Percentiles rank a stretch among this genome's conserved stretches.
Evolutionary conservation across 2,888 invertebrate genomes (phyloP).

Genomic region (Kryphioiulus occultus): DNA sequence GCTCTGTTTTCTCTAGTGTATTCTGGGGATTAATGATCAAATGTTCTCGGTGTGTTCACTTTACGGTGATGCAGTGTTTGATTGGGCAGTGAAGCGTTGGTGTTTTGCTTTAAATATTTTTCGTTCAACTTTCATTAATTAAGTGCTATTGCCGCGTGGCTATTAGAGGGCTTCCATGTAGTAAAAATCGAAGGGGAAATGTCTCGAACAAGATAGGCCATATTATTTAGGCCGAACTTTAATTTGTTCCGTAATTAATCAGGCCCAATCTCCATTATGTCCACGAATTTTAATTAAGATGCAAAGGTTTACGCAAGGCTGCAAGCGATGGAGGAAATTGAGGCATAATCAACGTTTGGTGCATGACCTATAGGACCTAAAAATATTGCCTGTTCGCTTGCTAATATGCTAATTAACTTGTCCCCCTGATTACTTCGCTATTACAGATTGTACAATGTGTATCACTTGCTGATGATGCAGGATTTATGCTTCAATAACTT

Average conservation of each 20-base stretch:
- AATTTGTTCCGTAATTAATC: constrained; percentile 24
- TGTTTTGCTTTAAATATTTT: not conserved
- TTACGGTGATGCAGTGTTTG: not conserved
- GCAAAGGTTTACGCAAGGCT: not conserved
- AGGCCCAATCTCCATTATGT: not conserved
- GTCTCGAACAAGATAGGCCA: not conserved
- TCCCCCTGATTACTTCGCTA: not conserved
- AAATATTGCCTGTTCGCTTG: not conserved
- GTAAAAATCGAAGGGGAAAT: not conserved
- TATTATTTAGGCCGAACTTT: not conserved
- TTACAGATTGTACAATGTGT: not conserved
- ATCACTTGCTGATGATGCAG: not conserved
- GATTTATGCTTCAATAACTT: not conserved
- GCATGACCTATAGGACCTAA: not conserved
- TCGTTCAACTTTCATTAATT: not conserved
- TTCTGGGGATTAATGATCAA: no score
- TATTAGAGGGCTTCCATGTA: constrained; percentile 12
- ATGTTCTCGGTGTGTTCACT: no score
- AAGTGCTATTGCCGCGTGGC: not conserved
- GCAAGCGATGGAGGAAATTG: not conserved
- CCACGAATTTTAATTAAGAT: not conserved
- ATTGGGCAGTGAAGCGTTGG: not conserved
- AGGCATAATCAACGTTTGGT: not conserved
- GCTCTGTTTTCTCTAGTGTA: no score
- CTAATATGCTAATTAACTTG: not conserved